phyloP scores from a whole-genome alignment of 2,113 vertebrate species.

The Ictalurus punctatus region DNA sequence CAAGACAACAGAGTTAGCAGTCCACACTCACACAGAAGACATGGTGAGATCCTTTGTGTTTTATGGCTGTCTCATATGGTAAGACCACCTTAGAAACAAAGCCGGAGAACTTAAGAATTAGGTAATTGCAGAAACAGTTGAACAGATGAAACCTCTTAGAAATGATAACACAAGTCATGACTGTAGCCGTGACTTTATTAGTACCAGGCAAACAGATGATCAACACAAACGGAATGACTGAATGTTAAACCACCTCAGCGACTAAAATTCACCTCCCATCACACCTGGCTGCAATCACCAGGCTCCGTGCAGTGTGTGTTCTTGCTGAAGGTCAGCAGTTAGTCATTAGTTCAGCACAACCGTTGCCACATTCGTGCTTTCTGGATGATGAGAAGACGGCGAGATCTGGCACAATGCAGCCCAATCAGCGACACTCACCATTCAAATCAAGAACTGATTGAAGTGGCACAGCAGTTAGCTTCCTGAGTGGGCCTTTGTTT shows the following conservation, averaged over 20 bases:
- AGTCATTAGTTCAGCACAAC: slow-evolving; percentile 35
- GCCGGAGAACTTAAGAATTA: background rate
- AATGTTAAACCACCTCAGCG: background rate
- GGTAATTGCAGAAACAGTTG: background rate
- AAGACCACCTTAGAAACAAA: background rate
- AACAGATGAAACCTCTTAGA: background rate
- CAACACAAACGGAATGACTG: slow-evolving; percentile 6
- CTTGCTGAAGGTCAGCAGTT: slow-evolving; percentile 38
- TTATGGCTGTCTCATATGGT: background rate
- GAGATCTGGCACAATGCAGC: slow-evolving; percentile 48
- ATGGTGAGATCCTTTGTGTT: background rate
- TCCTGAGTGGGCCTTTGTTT: slow-evolving; percentile 54
- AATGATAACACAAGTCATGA: background rate
- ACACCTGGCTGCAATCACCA: slow-evolving; percentile 38
- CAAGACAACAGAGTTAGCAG: background rate
- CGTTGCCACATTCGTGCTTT: slow-evolving; percentile 8
- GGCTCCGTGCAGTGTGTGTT: background rate
- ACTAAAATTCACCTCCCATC: background rate
- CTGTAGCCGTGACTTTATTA: background rate
- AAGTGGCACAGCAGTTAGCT: slow-evolving; percentile 55
- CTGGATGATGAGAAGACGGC: slow-evolving; percentile 1
- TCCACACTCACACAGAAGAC: background rate
- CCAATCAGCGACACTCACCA: slow-evolving; percentile 52
- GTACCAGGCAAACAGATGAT: slow-evolving; percentile 18
- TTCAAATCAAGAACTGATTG: slow-evolving; percentile 61